phyloP scores from a whole-genome alignment of 2,113 vertebrate genomes.

The Coryphaenoides rupestris region DNA sequence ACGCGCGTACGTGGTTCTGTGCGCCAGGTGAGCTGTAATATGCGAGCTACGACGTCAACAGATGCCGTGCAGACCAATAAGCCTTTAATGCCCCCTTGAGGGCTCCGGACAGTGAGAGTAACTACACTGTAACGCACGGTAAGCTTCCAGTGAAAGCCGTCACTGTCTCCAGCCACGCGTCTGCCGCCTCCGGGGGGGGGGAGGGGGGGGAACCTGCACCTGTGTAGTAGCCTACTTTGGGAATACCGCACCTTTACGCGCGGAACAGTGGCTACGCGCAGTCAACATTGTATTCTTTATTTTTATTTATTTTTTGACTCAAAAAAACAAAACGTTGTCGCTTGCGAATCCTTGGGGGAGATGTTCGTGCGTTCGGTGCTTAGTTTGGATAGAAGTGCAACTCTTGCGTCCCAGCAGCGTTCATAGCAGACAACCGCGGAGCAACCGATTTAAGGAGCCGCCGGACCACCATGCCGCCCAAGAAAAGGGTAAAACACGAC shows the following conservation, averaged over 20 bases:
- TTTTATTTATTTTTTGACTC: neutral
- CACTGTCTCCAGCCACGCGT: slow-evolving; percentile 22
- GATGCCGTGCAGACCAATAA: slow-evolving; percentile 68
- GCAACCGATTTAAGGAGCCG: slow-evolving; percentile 22
- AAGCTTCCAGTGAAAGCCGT: slow-evolving; percentile 36
- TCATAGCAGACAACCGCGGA: slow-evolving; percentile 29
- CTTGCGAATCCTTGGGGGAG: slow-evolving; percentile 5
- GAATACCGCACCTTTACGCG: slow-evolving; percentile 22
- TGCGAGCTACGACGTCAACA: slow-evolving; percentile 62
- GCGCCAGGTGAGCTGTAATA: slow-evolving; percentile 16
- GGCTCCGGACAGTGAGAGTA: slow-evolving; percentile 50
- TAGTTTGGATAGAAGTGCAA: too few species aligned
- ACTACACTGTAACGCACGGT: slow-evolving; percentile 38
- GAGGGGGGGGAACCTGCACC: slow-evolving; percentile 6
- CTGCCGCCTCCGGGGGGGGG: slow-evolving; percentile 15
- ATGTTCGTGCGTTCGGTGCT: too few species aligned
- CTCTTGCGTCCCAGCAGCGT: slow-evolving; percentile 3
- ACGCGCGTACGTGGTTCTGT: too few species aligned
- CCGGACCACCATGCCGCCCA: slow-evolving; percentile 68
- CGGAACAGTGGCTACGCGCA: neutral
- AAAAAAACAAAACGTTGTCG: neutral
- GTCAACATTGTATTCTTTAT: neutral
- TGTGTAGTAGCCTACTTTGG: slow-evolving; percentile 7
- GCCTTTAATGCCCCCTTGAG: slow-evolving; percentile 66
- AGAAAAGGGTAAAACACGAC: slow-evolving; percentile 71